Conservation (phyloP, 1,140 invertebrate genomes). For the Cryptotermes secundus region DNA sequence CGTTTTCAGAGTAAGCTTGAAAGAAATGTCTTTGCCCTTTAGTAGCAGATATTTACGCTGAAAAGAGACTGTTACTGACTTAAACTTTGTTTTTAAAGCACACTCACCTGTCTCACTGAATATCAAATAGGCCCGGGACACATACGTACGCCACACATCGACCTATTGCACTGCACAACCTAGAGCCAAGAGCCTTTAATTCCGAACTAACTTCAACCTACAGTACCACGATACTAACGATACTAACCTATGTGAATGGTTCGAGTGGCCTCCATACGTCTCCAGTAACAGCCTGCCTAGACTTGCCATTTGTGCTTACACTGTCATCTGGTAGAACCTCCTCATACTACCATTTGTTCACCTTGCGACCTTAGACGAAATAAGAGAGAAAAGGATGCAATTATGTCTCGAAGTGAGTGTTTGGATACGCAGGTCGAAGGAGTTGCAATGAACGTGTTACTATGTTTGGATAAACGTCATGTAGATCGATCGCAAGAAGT, state of each 20-base stretch:
- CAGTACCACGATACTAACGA: not conserved
- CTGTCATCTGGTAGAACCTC: not conserved
- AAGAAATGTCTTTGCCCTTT: too few relatives aligned
- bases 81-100: not conserved
- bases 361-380: too few relatives aligned
- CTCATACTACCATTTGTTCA: not conserved
- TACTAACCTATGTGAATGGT: not conserved
- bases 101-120: constrained; percentile 7
- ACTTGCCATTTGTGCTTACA: not conserved
- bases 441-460: too few relatives aligned
- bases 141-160: not conserved
- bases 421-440: too few relatives aligned
- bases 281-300: not conserved
- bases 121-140: not conserved
- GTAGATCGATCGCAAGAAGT: too few relatives aligned
- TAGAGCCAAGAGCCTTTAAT: not conserved
- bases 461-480: too few relatives aligned
- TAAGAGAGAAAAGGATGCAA: too few relatives aligned
- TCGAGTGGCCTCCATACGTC: not conserved
- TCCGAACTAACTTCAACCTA: not conserved
- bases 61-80: not conserved
- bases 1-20: too few relatives aligned
- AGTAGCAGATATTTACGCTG: too few relatives aligned
- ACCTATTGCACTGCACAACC: not conserved
- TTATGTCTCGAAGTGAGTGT: too few relatives aligned